Percentiles rank a stretch among this genome's conserved stretches.
Conservation (phyloP, 2,888 invertebrate genomes). For the Amiota mariae region DNA sequence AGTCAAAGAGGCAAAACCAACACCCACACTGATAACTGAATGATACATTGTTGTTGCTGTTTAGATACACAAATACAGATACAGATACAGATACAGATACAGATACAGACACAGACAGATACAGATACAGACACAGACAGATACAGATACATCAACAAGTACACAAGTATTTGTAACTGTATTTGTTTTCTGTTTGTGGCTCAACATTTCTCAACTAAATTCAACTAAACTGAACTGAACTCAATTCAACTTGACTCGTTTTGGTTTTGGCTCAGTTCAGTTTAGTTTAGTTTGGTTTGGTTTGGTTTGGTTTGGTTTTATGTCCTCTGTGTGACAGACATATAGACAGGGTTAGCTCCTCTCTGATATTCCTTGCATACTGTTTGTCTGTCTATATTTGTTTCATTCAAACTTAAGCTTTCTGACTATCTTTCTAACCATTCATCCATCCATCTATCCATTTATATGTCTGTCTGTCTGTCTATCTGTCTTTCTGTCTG, state of each 20-base stretch:
- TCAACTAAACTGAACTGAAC: conserved; percentile 1
- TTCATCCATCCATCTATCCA: neutral
- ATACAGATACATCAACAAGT: neutral
- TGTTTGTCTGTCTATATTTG: too few relatives aligned
- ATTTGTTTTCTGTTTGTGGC: neutral
- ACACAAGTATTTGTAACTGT: neutral
- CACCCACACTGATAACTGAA: conserved; percentile 10
- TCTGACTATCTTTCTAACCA: too few relatives aligned
- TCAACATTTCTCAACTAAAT: neutral
- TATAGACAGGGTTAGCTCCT: too few relatives aligned
- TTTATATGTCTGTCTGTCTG: neutral
- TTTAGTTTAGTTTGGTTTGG: neutral
- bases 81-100: neutral
- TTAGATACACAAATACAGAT: neutral
- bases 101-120: neutral
- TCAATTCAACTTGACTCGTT: conserved; percentile 4
- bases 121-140: neutral
- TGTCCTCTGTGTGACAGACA: too few relatives aligned
- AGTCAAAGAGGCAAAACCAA: conserved; percentile 15
- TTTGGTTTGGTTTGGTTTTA: neutral
- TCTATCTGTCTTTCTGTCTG: neutral
- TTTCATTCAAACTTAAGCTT: too few relatives aligned
- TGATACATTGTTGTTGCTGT: neutral
- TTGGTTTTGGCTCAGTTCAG: neutral
- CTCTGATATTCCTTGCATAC: too few relatives aligned